Percentiles rank a stretch among this genome's conserved stretches.
These are phyloP conservation scores for Buceros bicornis DNA, from an alignment of 2,797 vertebrate genomes.

Conservation along the genomic window DNA sequence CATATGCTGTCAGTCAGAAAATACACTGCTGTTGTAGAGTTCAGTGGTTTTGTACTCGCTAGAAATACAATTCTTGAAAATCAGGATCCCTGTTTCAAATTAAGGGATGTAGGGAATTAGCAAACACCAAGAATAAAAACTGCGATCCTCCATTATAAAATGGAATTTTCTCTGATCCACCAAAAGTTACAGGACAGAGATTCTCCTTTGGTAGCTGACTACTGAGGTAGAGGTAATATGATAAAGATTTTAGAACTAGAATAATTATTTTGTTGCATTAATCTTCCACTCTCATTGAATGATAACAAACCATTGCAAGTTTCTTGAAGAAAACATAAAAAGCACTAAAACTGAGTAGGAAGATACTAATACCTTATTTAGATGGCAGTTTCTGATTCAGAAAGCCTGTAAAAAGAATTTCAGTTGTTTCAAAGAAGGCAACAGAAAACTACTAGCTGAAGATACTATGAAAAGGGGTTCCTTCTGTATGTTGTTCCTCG, in stretches of 20 bases:
- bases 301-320: neutral
- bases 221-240: neutral
- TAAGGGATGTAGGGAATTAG: neutral
- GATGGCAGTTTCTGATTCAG: neutral
- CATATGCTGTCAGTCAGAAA: neutral
- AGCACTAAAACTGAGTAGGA: neutral
- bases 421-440: neutral
- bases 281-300: neutral
- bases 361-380: slow-evolving; percentile 12
- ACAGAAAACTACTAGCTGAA: neutral
- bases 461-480: neutral
- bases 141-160: neutral
- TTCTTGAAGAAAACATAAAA: neutral
- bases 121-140: neutral
- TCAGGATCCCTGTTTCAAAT: neutral
- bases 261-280: neutral
- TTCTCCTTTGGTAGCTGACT: neutral
- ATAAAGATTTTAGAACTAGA: neutral
- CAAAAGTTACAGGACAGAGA: neutral
- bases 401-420: neutral
- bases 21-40: neutral
- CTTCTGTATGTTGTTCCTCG: neutral
- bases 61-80: neutral
- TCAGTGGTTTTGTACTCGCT: neutral
- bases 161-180: neutral